Evolutionary conservation across 1,140 invertebrate genomes (phyloP).

Genomic region (Hormaphis cornu): DNA sequence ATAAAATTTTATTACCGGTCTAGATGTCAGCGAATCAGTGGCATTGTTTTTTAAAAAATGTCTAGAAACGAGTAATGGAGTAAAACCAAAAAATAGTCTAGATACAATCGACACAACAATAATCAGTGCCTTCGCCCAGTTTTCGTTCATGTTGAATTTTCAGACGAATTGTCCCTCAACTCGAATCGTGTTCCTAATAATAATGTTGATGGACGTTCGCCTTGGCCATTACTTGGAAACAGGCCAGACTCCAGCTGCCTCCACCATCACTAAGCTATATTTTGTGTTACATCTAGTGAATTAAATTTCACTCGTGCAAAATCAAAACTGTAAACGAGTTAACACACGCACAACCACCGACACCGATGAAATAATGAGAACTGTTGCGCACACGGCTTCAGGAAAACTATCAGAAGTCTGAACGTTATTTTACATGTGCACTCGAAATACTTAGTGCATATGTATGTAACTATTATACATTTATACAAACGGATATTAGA

Average conservation of each 20-base stretch:
- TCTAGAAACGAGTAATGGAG: conserved; percentile 15
- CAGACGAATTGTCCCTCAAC: neutral
- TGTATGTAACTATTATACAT: conserved; percentile 1
- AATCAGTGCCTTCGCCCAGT: neutral
- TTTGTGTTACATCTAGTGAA: conserved; percentile 12
- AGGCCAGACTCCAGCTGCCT: neutral
- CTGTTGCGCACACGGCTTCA: neutral
- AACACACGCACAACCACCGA: neutral
- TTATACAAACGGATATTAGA: conserved; percentile 6
- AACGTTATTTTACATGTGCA: neutral
- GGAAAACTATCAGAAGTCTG: conserved; percentile 1
- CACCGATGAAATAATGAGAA: neutral
- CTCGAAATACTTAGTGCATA: neutral
- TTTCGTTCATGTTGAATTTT: neutral
- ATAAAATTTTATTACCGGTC: neutral
- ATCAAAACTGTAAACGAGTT: neutral
- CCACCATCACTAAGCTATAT: neutral
- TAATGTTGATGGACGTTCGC: neutral
- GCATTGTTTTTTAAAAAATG: conserved; percentile 3
- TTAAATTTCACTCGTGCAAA: neutral
- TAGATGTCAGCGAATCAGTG: conserved; percentile 3
- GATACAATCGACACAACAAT: conserved; percentile 1
- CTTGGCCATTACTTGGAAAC: neutral
- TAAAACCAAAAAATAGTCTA: conserved; percentile 20
- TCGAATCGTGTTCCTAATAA: neutral